Evolutionary conservation across 37 sponge, comb jelly and placozoan species (phyloP), one percentile per base, ranked within the genome.

Genomic region (Geodia barretti): DNA sequence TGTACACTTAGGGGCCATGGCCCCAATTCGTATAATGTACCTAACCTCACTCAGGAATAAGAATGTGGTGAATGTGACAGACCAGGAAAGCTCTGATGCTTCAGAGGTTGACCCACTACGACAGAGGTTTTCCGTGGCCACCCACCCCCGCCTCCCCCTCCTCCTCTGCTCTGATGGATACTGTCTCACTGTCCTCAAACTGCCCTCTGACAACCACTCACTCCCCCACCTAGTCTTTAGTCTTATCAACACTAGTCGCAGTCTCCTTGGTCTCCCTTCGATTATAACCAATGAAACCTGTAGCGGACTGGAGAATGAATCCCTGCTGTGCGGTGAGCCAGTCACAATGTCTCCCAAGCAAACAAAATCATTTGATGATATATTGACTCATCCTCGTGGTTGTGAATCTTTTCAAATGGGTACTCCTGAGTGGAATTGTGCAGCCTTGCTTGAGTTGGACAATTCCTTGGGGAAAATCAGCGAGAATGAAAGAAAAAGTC

Each of bases 91-190:
- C 25, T 91, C 89, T 3, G 43, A 77, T 36, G 74, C 79, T 36
- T 91, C 89, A 9, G 92, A 83, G 54, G 41, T 62, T 19, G 92
- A 91, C 60, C 62, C 59, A 5, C 69, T 83, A 33, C 74, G 85
- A 0, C 92, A 91, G 70, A 54, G 76, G 26, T 91, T 91, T 80
- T 91, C 92, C 14, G 79, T 91, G 39, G 39, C 92, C 54, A 64
- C 76, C 7, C 92, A 91, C 70, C 92, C 92, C 26, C 43, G 17
- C 65, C 77, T 75, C 8, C 90, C 92, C 8, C 20, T 83, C 5
- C 37, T 87, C 26, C 75, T 87, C 75, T 83, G 84, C 60, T 91
- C 92, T 39, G 92, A 91, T 80, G 92, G 92, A 39, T 91, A 91
- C 72, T 72, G 59, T 38, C 37, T 86, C 39, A 87, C 80, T 21